Evolutionary conservation across 2,113 vertebrate genomes (phyloP), one percentile per base, ranked within the genome.

Genomic region (Hydrolagus affinis): DNA sequence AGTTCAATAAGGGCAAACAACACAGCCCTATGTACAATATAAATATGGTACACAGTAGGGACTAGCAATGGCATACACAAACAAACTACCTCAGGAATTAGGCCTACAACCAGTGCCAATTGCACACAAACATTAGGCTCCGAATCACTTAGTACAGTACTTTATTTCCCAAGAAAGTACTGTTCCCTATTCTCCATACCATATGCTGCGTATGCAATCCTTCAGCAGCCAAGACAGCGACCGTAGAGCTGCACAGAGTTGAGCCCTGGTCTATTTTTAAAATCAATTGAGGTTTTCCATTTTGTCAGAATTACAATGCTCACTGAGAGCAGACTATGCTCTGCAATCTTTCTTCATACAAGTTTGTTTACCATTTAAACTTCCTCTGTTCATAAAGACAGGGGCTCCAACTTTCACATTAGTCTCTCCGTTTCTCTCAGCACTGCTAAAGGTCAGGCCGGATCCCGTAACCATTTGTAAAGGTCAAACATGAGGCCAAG

Each of bases 301-400:
- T 74, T 74, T 74, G 15, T 74, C 72, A 44, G 25, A 44, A 74
- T 2, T 15, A 64, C 59, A 12, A 62, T 62, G 59, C 21, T 80
- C 28, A 2, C 60, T 28, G 7, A 64, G 64, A 25, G 14, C 23
- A 21, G 12, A 60, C 77, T 28, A 15, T 64, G 60, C 62, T 60
- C 14, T 28, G 59, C 59, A 80, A 80, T 25, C 15, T 30, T 21
- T 19, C 76, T 30, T 62, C 23, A 12, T 14, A 0, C 25, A 80
- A 62, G 62, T 80, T 28, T 80, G 77, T 73, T 80, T 80, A 9
- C 77, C 17, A 64, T 59, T 64, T 80, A 64, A 80, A 80, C 25
- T 80, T 83, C 60, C 77, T 64, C 14, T 30, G 19, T 28, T 25
- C 15, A 64, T 17, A 30, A n/a, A 28, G 30, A 25, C 1, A 59